Base-by-base conservation (phyloP, 2,797 vertebrate genomes). In the Acropternis orthonyx region DNA sequence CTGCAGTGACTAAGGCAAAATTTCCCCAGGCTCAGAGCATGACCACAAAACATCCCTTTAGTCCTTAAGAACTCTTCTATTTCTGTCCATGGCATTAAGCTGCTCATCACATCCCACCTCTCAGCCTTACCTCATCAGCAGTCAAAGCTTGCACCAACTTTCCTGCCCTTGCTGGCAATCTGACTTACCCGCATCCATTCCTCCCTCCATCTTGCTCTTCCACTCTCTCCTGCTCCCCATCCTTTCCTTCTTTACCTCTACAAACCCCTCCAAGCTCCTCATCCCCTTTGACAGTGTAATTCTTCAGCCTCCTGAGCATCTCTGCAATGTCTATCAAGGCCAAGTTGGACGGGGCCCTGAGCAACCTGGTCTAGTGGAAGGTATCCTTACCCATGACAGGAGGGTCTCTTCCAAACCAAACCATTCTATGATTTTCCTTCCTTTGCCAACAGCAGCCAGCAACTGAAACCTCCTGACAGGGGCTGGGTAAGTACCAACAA, bases 401-500 rank as follows among this genome's bases (percentile, higher is more conserved):
- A 36, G 13, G 26, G 23, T 21, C 19, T 23, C 8, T 30, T 85
- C 39, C 34, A 67, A 54, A 14, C 1, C 26, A 54, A 76, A 48
- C 13, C 19, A 28, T 73, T 48, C 39, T 14, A 11, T 73, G 30
- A 41, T 48, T 67, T 46, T 28, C 16, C 4, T 5, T 89, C 37
- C 37, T 74, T 34, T 78, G 27, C 46, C 78, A 66, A 46, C 21
- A 55, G 43, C 63, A 82, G n/a, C 14, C 24, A 69, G 75, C 61
- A 80, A 44, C 14, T 58, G 15, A 73, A 76, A 54, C 39, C 7
- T 69, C 11, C 10, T 69, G 3, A 2, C 24, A 20, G 51, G 19
- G 32, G 13, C 41, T 48, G 27, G 43, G 4, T 43, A 48, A 56
- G 14, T 16, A 17, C 49, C 2, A 2, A 7, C 0, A 3, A n/a